These are phyloP conservation scores for Myanophis thanlyinensis DNA, from an alignment of 2,113 vertebrate species.

Conservation along the genomic window DNA sequence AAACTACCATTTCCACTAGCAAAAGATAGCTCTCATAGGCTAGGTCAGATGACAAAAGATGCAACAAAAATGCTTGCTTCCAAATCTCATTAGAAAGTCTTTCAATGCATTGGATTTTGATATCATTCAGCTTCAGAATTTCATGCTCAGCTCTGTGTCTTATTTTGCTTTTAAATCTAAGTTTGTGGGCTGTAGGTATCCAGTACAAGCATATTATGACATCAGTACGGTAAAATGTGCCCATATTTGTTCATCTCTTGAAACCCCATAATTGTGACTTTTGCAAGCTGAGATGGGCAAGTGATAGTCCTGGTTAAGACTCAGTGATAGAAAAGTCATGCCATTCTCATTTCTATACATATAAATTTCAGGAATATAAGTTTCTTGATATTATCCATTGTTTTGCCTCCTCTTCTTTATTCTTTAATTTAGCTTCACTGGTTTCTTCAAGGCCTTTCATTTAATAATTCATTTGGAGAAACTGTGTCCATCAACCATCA, in stretches of 20 bases:
- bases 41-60: background rate
- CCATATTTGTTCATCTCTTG: background rate
- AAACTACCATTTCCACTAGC: background rate
- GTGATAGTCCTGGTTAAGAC: background rate
- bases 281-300: background rate
- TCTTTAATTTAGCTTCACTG: background rate
- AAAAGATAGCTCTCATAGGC: background rate
- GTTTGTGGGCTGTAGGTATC: background rate
- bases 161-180: background rate
- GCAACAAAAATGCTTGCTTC: background rate
- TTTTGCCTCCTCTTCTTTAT: background rate
- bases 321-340: background rate
- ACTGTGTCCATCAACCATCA: background rate
- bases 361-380: background rate
- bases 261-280: background rate
- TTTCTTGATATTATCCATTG: background rate
- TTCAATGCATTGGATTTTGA: background rate
- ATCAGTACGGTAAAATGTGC: background rate
- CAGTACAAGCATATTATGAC: background rate
- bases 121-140: background rate
- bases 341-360: background rate
- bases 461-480: background rate
- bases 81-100: background rate
- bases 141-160: too few species aligned
- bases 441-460: slow-evolving; percentile 3